These are phyloP conservation scores for Sylvicola cinctus DNA, from an alignment of 2,888 invertebrate genomes.

Conservation along the genomic window DNA sequence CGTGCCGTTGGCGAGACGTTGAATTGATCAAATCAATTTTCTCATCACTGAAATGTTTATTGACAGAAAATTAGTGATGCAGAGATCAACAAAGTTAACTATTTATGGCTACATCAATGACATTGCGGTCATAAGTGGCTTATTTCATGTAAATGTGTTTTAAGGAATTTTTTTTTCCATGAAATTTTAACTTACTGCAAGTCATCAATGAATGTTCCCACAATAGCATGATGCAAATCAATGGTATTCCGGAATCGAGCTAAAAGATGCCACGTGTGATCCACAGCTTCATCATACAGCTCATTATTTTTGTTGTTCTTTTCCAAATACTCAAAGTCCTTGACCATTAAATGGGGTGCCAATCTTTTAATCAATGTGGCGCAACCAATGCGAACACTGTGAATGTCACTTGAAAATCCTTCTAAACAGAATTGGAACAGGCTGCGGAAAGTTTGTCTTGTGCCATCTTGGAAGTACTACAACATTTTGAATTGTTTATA, in stretches of 20 bases:
- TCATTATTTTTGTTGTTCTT: slow-evolving; percentile 9
- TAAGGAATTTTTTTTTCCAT: too few relatives aligned
- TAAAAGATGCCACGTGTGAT: slow-evolving; percentile 19
- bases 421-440: slow-evolving; percentile 17
- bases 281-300: neutral
- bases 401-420: slow-evolving; percentile 15
- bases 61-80: too few relatives aligned
- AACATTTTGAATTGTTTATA: too few relatives aligned
- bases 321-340: slow-evolving; percentile 17
- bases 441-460: too few relatives aligned
- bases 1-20: too few relatives aligned
- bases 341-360: slow-evolving; percentile 15
- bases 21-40: too few relatives aligned
- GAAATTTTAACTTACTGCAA: slow-evolving; percentile 19
- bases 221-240: slow-evolving; percentile 15
- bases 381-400: slow-evolving; percentile 15
- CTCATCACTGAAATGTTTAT: too few relatives aligned
- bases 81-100: too few relatives aligned
- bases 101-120: too few relatives aligned
- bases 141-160: too few relatives aligned
- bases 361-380: slow-evolving; percentile 15
- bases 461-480: too few relatives aligned
- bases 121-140: too few relatives aligned
- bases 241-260: slow-evolving; percentile 18
- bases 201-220: slow-evolving; percentile 17